A percentile compares a stretch with the other conserved stretches of the same genome.
These are phyloP conservation scores for Calameuta pallipes DNA, from an alignment of 2,888 invertebrate species.

Conservation along the genomic window DNA sequence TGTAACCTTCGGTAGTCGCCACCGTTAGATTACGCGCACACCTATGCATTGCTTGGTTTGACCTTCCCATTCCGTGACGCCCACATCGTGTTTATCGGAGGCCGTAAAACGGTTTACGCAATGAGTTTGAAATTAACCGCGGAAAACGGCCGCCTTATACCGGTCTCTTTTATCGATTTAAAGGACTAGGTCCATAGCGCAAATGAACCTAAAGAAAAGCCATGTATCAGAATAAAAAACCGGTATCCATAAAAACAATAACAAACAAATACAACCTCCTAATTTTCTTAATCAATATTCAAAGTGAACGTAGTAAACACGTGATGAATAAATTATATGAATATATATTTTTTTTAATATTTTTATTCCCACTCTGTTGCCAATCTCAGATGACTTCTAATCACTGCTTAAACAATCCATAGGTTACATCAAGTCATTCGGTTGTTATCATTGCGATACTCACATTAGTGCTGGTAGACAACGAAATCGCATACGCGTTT, in stretches of 20 bases:
- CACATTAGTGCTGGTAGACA: no score
- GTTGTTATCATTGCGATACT: no score
- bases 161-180: background rate
- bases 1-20: background rate
- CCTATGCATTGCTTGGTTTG: background rate
- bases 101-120: background rate
- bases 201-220: background rate
- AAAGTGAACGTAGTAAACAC: background rate
- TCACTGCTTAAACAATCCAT: background rate
- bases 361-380: background rate
- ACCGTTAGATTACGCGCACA: background rate
- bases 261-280: background rate
- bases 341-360: background rate
- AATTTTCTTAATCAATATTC: background rate
- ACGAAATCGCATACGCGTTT: no score
- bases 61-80: background rate
- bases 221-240: background rate
- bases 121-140: background rate
- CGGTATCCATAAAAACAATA: background rate
- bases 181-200: background rate
- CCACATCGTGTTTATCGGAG: background rate
- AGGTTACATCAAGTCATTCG: background rate
- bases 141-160: background rate
- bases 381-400: background rate
- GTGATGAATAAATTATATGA: background rate